A percentile compares a stretch with the other conserved stretches of the same genome.
Conservation (phyloP, 2,113 vertebrate species). For the Chloebia gouldiae region DNA sequence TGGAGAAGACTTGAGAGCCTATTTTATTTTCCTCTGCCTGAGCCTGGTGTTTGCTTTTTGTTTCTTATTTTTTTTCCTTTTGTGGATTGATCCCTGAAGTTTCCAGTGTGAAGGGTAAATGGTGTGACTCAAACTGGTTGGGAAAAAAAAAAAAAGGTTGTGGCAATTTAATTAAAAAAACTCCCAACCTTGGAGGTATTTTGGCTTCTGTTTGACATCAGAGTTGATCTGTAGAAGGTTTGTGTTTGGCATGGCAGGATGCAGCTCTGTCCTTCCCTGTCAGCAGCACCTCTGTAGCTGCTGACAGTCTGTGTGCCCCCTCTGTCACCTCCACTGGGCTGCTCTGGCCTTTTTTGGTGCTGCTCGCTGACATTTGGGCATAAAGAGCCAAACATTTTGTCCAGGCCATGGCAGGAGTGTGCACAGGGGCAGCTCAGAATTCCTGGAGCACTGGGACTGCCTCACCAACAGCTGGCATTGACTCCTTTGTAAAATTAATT, state of each 20-base stretch:
- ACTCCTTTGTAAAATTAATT: neutral
- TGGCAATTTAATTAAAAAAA: neutral
- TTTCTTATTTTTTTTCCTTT: neutral
- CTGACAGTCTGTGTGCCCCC: neutral
- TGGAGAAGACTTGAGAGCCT: neutral
- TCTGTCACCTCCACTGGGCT: neutral
- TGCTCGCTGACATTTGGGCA: rapidly evolving
- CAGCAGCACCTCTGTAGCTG: neutral
- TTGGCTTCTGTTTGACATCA: neutral
- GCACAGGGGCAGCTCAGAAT: neutral
- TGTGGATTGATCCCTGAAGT: neutral
- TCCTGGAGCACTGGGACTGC: neutral
- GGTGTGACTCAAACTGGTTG: neutral
- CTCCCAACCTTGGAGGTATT: neutral
- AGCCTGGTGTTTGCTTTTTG: neutral
- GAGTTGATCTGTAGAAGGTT: neutral
- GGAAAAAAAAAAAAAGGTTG: neutral
- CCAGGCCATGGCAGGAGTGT: neutral
- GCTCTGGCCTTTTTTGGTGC: neutral
- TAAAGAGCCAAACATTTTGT: neutral
- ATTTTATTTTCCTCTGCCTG: neutral
- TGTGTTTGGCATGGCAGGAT: neutral
- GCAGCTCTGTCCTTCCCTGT: neutral
- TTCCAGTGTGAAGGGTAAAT: neutral
- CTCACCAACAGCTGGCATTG: neutral